Percentiles rank a stretch among this genome's conserved stretches.
These are phyloP conservation scores for Callosobruchus maculatus DNA, from an alignment of 2,888 invertebrate genomes.

Conservation along the genomic window DNA sequence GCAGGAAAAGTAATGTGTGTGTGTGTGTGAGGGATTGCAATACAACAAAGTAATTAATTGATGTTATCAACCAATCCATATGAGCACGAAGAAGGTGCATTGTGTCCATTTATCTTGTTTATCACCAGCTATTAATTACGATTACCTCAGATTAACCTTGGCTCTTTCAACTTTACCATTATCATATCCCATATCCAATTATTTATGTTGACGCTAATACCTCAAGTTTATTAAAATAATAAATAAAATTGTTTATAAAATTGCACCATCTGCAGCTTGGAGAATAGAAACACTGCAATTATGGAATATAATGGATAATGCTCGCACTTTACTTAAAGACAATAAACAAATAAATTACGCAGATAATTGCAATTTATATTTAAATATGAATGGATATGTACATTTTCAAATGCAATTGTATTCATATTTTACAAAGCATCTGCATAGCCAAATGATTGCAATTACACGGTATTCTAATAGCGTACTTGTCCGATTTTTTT, in stretches of 20 bases:
- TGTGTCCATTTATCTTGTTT: background rate
- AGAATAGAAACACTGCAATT: background rate
- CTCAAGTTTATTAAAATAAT: background rate
- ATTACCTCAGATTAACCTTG: background rate
- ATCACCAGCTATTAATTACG: background rate
- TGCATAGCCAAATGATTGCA: background rate
- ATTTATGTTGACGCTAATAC: background rate
- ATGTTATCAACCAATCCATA: background rate
- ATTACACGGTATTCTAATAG: background rate
- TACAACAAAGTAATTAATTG: background rate
- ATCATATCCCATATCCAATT: background rate
- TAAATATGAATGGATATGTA: background rate
- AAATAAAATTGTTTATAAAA: background rate
- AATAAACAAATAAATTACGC: background rate
- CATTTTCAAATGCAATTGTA: background rate
- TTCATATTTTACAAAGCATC: background rate
- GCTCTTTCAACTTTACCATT: background rate
- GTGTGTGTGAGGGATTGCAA: background rate
- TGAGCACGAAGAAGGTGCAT: background rate
- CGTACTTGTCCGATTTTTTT: too few relatives aligned
- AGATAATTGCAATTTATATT: background rate
- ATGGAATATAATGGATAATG: background rate
- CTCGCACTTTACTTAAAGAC: background rate
- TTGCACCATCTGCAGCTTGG: background rate
- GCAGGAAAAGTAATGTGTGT: too few relatives aligned